phyloP scores from a whole-genome alignment of 2,113 vertebrate genomes.

The Erpornis zantholeuca region DNA sequence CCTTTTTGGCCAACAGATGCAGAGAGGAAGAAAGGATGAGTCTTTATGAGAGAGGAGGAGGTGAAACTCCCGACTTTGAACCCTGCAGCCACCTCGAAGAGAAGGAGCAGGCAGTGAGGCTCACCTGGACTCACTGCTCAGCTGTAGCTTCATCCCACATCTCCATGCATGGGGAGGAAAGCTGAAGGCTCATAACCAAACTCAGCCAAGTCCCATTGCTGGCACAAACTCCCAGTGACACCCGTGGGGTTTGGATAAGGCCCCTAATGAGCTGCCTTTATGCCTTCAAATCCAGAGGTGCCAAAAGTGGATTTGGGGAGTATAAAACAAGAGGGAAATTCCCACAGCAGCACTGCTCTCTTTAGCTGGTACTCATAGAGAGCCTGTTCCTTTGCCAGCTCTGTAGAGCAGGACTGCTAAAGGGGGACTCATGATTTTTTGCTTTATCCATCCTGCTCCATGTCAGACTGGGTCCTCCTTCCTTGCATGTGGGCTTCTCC shows the following conservation, averaged over 20 bases:
- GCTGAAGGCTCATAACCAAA: background rate
- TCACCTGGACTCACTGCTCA: background rate
- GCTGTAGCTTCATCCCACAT: background rate
- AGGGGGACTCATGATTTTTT: background rate
- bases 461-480: background rate
- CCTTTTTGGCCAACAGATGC: background rate
- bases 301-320: background rate
- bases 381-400: background rate
- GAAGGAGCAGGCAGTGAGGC: background rate
- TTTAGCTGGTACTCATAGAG: background rate
- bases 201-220: background rate
- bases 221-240: background rate
- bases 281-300: background rate
- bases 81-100: background rate
- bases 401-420: background rate
- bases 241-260: background rate
- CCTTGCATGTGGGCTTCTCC: background rate
- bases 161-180: fast-evolving
- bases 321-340: background rate
- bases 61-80: background rate
- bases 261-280: background rate
- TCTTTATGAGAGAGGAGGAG: background rate
- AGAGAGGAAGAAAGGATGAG: background rate
- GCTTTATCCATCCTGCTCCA: background rate
- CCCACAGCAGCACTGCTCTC: background rate